Evolutionary conservation across 2,797 vertebrate genomes (phyloP).

Genomic region (Arremon brunneinucha): DNA sequence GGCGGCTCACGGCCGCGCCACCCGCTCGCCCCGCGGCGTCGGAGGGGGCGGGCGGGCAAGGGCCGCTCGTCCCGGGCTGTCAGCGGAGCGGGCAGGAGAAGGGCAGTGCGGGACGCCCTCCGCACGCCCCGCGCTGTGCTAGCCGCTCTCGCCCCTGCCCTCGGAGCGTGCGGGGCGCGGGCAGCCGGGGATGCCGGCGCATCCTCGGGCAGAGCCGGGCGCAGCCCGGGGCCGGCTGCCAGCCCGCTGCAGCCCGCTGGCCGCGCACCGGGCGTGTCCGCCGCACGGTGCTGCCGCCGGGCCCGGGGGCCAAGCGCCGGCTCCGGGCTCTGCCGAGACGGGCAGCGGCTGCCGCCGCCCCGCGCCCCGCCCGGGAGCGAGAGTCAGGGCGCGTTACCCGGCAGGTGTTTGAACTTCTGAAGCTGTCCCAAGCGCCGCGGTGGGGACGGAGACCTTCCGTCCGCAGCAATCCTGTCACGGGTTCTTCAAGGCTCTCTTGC

Average conservation of each 20-base stretch:
- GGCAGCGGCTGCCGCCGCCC: neutral
- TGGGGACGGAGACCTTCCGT: neutral
- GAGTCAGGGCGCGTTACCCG: rapidly evolving
- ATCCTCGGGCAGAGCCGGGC: neutral
- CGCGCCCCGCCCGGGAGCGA: neutral
- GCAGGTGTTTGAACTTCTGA: neutral
- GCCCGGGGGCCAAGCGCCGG: too few species aligned
- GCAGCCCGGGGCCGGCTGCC: neutral
- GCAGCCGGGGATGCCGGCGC: neutral
- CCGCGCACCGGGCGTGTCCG: neutral
- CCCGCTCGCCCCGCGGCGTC: neutral
- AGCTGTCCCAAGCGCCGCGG: neutral
- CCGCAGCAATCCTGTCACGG: rapidly evolving
- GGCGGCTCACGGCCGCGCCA: neutral
- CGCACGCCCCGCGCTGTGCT: neutral
- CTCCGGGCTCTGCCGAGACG: neutral
- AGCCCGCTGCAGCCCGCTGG: neutral
- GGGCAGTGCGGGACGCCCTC: neutral
- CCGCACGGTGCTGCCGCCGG: neutral
- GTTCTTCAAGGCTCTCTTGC: neutral
- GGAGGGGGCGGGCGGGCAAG: neutral
- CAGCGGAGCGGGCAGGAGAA: neutral
- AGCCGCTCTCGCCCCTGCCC: neutral
- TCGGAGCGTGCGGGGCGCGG: neutral
- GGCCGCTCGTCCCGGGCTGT: neutral